phyloP scores from a whole-genome alignment of 2,113 vertebrate genomes.

The Mobula birostris region DNA sequence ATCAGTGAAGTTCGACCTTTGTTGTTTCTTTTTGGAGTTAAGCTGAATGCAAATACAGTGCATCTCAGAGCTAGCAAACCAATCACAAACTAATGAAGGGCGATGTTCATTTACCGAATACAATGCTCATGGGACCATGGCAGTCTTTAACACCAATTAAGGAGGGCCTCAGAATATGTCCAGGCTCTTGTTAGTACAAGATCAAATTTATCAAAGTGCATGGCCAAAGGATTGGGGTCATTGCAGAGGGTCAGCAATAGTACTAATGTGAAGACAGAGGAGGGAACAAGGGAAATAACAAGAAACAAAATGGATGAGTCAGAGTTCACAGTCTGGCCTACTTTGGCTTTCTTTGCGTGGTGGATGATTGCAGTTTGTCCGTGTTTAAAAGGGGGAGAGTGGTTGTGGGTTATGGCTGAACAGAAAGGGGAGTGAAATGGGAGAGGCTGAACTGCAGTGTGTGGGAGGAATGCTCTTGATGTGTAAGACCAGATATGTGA shows the following conservation, averaged over 20 bases:
- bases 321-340: slow-evolving; percentile 8
- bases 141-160: slow-evolving; percentile 4
- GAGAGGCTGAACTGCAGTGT: neutral
- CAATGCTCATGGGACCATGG: neutral
- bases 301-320: neutral
- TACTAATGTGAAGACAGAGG: slow-evolving; percentile 16
- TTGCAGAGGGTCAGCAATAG: neutral
- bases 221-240: neutral
- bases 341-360: neutral
- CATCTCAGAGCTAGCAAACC: neutral
- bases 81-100: neutral
- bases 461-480: slow-evolving; percentile 30
- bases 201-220: slow-evolving; percentile 36
- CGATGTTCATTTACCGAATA: neutral
- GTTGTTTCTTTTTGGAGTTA: neutral
- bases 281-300: neutral
- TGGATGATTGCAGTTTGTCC: slow-evolving; percentile 17
- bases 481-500: neutral
- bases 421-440: slow-evolving; percentile 27
- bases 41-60: neutral
- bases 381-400: neutral
- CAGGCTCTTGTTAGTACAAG: slow-evolving; percentile 33
- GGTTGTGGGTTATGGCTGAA: neutral
- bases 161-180: neutral
- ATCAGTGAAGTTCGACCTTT: neutral